A percentile compares a stretch with the other conserved stretches of the same genome.
These are phyloP conservation scores for Phocoena sinus DNA, from an alignment of 2,113 vertebrate species.

Conservation along the genomic window DNA sequence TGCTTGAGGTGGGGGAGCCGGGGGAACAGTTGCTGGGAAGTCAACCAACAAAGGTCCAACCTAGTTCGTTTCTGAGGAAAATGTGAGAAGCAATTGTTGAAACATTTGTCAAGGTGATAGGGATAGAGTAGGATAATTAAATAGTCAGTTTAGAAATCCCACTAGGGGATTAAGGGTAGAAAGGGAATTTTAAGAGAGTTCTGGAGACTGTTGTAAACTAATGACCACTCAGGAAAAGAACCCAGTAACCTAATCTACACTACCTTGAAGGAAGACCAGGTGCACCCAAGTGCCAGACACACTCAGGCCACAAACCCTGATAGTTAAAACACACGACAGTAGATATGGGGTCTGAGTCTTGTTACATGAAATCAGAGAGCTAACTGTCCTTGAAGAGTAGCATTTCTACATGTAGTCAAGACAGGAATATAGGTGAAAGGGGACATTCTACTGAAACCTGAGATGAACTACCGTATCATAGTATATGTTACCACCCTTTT, in stretches of 20 bases:
- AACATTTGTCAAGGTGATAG: neutral
- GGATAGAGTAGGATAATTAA: neutral
- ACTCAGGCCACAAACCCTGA: neutral
- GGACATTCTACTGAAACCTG: neutral
- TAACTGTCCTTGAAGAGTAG: neutral
- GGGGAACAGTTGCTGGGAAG: neutral
- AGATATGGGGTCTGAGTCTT: neutral
- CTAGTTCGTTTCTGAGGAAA: neutral
- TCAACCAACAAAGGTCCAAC: neutral
- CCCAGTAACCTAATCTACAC: neutral
- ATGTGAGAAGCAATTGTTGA: neutral
- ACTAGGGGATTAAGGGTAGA: neutral
- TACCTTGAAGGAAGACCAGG: neutral
- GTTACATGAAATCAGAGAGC: neutral
- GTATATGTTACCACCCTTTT: neutral
- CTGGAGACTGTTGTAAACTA: neutral
- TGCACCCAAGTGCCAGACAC: neutral
- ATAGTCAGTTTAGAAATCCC: neutral
- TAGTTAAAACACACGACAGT: neutral
- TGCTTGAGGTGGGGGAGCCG: neutral
- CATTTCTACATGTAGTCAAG: neutral
- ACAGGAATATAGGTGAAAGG: neutral
- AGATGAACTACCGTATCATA: neutral
- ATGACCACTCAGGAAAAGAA: neutral
- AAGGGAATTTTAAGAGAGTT: neutral